These are phyloP conservation scores for Hylaea fasciaria DNA, from an alignment of 2,888 invertebrate genomes.

Conservation along the genomic window DNA sequence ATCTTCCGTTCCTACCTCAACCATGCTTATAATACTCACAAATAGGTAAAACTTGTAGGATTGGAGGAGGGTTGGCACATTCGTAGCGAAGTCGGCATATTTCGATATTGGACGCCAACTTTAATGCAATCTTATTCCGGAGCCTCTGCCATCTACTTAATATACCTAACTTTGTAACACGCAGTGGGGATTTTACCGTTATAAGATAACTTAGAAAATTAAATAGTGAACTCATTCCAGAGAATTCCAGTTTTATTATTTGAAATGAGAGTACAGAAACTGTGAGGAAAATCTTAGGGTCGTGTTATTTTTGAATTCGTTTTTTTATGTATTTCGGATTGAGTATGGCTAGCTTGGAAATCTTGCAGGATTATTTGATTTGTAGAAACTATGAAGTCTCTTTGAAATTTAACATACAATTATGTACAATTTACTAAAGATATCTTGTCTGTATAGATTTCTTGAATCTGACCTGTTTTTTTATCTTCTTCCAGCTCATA, in stretches of 20 bases:
- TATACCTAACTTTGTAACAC: conserved; percentile 45
- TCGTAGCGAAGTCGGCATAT: conserved; percentile 65
- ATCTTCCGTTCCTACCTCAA: conserved; percentile 18
- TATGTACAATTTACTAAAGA: too few species aligned
- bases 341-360: neutral
- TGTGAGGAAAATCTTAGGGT: conserved; percentile 18
- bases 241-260: conserved; percentile 40
- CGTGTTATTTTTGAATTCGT: conserved; percentile 16
- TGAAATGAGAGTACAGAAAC: conserved; percentile 36
- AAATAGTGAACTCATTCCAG: conserved; percentile 37
- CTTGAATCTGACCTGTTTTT: too few species aligned
- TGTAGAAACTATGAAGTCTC: too few species aligned
- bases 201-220: conserved; percentile 40
- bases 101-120: conserved; percentile 67
- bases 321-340: conserved; percentile 16
- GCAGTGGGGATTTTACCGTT: conserved; percentile 33
- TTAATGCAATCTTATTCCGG: conserved; percentile 65
- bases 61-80: conserved; percentile 59
- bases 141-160: conserved; percentile 57
- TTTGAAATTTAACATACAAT: too few species aligned
- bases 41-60: conserved; percentile 33
- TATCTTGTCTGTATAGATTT: too few species aligned
- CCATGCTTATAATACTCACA: conserved; percentile 28
- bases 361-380: neutral
- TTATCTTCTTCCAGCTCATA: too few species aligned